These are phyloP conservation scores for Hipparchia sbordonii DNA, from an alignment of 2,888 invertebrate species.

Conservation along the genomic window DNA sequence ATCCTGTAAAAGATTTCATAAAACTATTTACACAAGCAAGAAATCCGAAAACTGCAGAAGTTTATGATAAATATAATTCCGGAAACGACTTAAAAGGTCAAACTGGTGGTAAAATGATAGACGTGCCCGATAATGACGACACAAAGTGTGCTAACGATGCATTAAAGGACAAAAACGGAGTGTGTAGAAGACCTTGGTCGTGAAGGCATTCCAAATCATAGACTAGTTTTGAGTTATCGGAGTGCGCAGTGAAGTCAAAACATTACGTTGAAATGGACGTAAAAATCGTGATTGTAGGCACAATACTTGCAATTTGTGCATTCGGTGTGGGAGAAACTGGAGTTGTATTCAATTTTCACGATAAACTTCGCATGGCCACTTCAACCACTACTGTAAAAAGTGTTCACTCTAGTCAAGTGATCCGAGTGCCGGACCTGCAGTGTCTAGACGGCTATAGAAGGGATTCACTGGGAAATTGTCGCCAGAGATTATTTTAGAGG, in stretches of 20 bases:
- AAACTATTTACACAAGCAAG: slow-evolving; percentile 40
- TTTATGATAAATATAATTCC: slow-evolving; percentile 24
- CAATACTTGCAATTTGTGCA: slow-evolving; percentile 47
- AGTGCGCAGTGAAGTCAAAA: slow-evolving; percentile 54
- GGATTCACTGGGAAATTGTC: slow-evolving; percentile 58
- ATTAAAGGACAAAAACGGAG: slow-evolving; percentile 60
- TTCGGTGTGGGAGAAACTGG: slow-evolving; percentile 43
- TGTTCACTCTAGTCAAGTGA: slow-evolving; percentile 57
- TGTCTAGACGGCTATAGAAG: slow-evolving; percentile 57
- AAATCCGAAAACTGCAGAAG: slow-evolving; percentile 19
- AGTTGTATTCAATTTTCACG: slow-evolving; percentile 57
- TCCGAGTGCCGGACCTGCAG: slow-evolving; percentile 60
- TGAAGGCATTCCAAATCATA: slow-evolving; percentile 41
- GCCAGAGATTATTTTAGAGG: slow-evolving; percentile 54
- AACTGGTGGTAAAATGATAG: slow-evolving; percentile 57
- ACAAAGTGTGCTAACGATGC: slow-evolving; percentile 50
- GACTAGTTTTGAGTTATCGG: slow-evolving; percentile 37
- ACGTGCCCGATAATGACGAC: slow-evolving; percentile 60
- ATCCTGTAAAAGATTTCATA: slow-evolving; percentile 66
- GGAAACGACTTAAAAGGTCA: slow-evolving; percentile 36
- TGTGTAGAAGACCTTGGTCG: slow-evolving; percentile 66
- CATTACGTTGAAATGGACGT: slow-evolving; percentile 61
- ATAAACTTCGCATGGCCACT: slow-evolving; percentile 53
- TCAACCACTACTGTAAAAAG: slow-evolving; percentile 43
- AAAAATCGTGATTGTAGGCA: slow-evolving; percentile 52